Evolutionary conservation across 2,888 invertebrate species (phyloP).

Genomic region (Machimus rusticus): DNA sequence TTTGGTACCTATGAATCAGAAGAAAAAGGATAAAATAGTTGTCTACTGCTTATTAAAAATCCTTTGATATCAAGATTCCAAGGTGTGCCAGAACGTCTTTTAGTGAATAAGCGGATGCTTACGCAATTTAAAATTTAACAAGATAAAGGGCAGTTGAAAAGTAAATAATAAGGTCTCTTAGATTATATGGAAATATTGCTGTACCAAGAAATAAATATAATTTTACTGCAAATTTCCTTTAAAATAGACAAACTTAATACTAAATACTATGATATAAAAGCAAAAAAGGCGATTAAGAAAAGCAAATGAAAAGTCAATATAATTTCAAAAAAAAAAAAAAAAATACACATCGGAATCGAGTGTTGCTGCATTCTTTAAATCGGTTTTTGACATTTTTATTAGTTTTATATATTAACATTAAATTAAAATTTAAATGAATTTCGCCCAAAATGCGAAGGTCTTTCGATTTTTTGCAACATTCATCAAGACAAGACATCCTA

Average conservation of each 20-base stretch:
- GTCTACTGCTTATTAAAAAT: too few species aligned
- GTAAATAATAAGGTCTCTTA: background rate
- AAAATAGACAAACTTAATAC: background rate
- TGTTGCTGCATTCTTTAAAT: background rate
- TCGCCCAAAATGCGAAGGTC: background rate
- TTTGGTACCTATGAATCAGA: too few species aligned
- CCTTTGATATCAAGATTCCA: too few species aligned
- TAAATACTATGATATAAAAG: background rate
- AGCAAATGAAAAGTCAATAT: background rate
- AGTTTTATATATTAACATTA: background rate
- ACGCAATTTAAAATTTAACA: background rate
- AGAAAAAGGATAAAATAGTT: background rate
- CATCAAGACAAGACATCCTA: background rate
- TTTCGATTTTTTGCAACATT: background rate
- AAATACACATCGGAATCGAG: background rate
- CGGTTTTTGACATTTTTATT: background rate
- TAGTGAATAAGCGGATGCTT: background rate
- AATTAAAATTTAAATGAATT: background rate
- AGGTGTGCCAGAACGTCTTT: too few species aligned
- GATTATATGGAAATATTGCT: background rate
- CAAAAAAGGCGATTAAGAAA: background rate
- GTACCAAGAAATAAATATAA: background rate
- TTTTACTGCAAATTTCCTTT: background rate
- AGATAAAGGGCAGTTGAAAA: background rate
- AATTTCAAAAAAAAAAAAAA: background rate